A percentile compares a stretch with the other conserved stretches of the same genome.
Evolutionary conservation across 2,113 vertebrate genomes (phyloP).

Genomic region (Phaethornis superciliosus): DNA sequence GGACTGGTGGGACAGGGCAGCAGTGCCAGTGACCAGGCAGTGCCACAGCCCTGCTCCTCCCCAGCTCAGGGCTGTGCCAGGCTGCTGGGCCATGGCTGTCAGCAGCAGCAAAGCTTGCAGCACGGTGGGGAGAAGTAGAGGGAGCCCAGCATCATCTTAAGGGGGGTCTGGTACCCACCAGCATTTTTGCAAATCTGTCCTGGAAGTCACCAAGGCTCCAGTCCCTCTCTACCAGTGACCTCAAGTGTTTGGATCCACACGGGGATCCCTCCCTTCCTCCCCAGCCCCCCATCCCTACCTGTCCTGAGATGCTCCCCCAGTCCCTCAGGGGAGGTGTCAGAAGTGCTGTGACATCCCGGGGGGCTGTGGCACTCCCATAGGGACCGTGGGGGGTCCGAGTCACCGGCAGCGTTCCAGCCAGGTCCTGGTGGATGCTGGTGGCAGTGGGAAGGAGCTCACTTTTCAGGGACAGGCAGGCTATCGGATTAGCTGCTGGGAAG

Average conservation of each 20-base stretch:
- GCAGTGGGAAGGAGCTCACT: conserved; percentile 12
- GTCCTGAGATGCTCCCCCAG: neutral
- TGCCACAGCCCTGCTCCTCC: neutral
- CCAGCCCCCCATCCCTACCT: conserved; percentile 15
- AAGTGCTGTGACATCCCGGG: neutral
- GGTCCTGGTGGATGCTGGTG: neutral
- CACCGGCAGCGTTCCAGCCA: neutral
- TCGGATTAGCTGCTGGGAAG: conserved; percentile 36
- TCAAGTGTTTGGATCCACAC: neutral
- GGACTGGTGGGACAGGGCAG: neutral
- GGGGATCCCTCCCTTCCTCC: neutral
- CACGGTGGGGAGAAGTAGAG: neutral
- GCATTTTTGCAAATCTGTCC: neutral
- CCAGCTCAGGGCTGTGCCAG: fast-evolving
- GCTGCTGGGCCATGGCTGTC: neutral
- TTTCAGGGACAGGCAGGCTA: conserved; percentile 44
- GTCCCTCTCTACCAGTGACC: neutral
- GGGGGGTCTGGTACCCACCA: neutral
- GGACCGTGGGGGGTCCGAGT: neutral
- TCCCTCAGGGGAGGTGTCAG: neutral
- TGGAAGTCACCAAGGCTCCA: neutral
- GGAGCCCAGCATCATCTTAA: neutral
- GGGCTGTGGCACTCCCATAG: neutral
- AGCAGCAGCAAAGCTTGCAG: neutral
- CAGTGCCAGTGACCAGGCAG: neutral